Evolutionary conservation across 53 echinoderm and acorn worm genomes (phyloP).

Genomic region (Luidia sarsii): DNA sequence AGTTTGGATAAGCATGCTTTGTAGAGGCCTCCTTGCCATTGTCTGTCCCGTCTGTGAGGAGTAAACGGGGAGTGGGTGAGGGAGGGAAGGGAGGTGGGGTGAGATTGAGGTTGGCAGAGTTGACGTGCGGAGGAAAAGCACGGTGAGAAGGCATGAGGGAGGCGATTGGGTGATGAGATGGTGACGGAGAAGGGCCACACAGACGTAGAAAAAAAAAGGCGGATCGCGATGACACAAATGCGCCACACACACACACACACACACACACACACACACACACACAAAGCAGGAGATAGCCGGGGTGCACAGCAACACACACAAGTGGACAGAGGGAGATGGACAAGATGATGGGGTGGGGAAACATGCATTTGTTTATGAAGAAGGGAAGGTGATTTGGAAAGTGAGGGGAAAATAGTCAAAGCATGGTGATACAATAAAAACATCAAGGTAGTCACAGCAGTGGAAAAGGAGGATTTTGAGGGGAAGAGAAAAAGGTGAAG

Average conservation of each 20-base stretch:
- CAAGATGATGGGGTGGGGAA: neutral
- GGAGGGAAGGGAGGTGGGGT: neutral
- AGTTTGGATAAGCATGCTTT: slow-evolving; percentile 72
- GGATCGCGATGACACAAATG: too few species aligned
- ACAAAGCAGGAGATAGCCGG: neutral
- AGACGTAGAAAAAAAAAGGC: too few species aligned
- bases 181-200: too few species aligned
- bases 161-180: neutral
- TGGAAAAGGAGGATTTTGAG: neutral
- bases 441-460: neutral
- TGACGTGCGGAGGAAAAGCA: neutral
- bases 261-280: neutral
- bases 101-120: neutral
- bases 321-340: neutral
- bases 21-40: slow-evolving; percentile 51
- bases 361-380: too few species aligned
- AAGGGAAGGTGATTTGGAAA: too few species aligned
- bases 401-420: neutral
- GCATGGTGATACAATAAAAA: neutral
- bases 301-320: neutral
- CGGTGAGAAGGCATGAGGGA: neutral
- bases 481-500: neutral
- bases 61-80: neutral
- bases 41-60: slow-evolving; percentile 48
- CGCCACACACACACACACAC: neutral